Base-by-base conservation (phyloP, 1,140 invertebrate species). In the Neodiprion fabricii region DNA sequence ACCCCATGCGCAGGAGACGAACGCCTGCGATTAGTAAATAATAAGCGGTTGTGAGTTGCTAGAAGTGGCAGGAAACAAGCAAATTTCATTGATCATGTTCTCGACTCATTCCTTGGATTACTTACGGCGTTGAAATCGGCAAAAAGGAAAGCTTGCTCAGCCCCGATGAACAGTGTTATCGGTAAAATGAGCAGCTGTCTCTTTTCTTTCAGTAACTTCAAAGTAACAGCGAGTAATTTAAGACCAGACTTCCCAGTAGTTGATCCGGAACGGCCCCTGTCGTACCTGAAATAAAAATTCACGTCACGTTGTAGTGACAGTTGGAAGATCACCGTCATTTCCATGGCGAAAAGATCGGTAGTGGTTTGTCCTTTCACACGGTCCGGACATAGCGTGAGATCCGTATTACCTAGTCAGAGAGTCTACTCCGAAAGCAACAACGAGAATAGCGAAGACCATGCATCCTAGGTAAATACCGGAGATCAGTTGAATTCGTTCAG, bases 81-180 rank as follows among this genome's bases (percentile, higher is more conserved):
- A 40, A 40, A 40, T 40, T 40, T 40, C 28, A 40, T 40, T 40
- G 1, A 4, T 4, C 28, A 40, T 40, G 28, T 40, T 5, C 28
- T 40, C 5, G 28, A 40, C 28, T 40, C 28, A 40, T 5, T 40
- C 28, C 28, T 40, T 40, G 28, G 10, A 65, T 50, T 79, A 89
- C 90, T 90, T 89, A 97, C 96, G 78, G 94, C 93, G 9, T 95
- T 97, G 78, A 93, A 98, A 84, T 98, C 96, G 9, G 96, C 96
- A 9, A 94, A 93, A 78, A 98, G 91, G 85, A 98, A 98, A 0
- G 96, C 96, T 86, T 98, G 97, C 83, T 98, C 96, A 48, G 97
- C 91, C 1, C 97, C 97, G 81, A 97, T 97, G 84, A 97, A 99
- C 74, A 97, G 93, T 1, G 96, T 98, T n/a, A 98, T 92, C 0